Evolutionary conservation across 2,888 invertebrate genomes (phyloP).

Genomic region (Drosophila multiciliata): DNA sequence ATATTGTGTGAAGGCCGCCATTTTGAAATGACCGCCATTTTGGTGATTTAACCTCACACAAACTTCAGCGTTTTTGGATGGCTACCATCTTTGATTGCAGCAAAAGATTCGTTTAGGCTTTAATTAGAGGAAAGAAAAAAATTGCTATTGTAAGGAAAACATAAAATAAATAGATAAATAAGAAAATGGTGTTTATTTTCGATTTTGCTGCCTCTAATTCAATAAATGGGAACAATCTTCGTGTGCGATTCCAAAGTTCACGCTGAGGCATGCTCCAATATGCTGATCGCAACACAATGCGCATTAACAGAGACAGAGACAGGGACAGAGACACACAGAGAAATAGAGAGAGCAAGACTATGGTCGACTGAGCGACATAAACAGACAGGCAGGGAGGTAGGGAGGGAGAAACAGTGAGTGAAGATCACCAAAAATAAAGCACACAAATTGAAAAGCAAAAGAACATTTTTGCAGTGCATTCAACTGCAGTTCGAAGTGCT

Average conservation of each 20-base stretch:
- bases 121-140: background rate
- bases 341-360: background rate
- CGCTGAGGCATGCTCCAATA: conserved; percentile 56
- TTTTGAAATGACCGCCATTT: conserved; percentile 22
- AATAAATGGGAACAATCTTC: conserved; percentile 62
- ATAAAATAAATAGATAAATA: conserved; percentile 20
- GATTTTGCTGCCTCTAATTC: conserved; percentile 43
- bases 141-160: conserved; percentile 19
- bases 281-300: conserved; percentile 57
- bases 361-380: background rate
- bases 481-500: conserved; percentile 60
- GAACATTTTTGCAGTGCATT: conserved; percentile 60
- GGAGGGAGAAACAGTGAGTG: background rate
- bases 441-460: conserved; percentile 27
- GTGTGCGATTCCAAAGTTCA: conserved; percentile 73
- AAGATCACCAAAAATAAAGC: conserved; percentile 32
- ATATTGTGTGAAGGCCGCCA: conserved; percentile 9
- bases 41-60: conserved; percentile 43
- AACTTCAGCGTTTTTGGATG: conserved; percentile 11
- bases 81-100: conserved; percentile 18
- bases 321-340: conserved; percentile 1
- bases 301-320: conserved; percentile 23
- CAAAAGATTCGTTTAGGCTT: background rate
- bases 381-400: background rate
- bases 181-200: conserved; percentile 29